Evolutionary conservation across 2,888 invertebrate genomes (phyloP).

Genomic region (Octonoba sinensis): DNA sequence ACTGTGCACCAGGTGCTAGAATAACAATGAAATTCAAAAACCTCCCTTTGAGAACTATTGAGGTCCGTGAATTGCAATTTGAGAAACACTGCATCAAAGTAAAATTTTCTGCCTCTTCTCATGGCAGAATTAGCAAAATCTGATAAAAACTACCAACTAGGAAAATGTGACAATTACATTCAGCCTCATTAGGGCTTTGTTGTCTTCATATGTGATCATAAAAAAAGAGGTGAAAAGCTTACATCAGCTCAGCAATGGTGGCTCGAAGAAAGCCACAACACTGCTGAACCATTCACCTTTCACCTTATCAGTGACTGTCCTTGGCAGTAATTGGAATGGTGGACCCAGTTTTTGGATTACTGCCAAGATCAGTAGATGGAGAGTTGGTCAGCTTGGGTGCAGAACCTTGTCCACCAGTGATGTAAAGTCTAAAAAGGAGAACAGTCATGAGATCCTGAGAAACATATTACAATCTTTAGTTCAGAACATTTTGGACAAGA

Average conservation of each 20-base stretch:
- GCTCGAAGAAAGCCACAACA: conserved; percentile 15
- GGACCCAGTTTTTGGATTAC: conserved; percentile 65
- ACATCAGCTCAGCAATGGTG: conserved; percentile 53
- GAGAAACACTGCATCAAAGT: no score
- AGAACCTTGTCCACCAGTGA: conserved; percentile 61
- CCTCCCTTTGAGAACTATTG: no score
- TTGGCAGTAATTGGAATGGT: conserved; percentile 66
- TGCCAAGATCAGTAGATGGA: conserved; percentile 66
- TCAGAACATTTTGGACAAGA: neutral
- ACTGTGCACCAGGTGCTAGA: no score
- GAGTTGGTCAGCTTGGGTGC: conserved; percentile 67
- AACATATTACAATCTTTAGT: no score
- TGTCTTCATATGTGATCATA: conserved; percentile 67
- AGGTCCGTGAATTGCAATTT: no score
- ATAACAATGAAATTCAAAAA: neutral
- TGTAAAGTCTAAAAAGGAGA: conserved; percentile 58
- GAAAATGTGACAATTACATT: conserved; percentile 48
- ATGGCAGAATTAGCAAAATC: conserved; percentile 64
- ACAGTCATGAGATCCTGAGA: no score
- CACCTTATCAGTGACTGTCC: conserved; percentile 62
- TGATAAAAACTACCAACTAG: conserved; percentile 53
- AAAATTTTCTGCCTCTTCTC: conserved; percentile 42
- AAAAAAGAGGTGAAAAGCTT: conserved; percentile 53
- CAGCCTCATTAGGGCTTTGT: conserved; percentile 65
- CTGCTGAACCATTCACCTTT: conserved; percentile 47